Percentiles rank a stretch among this genome's conserved stretches.
Evolutionary conservation across 2,113 vertebrate species (phyloP).

Genomic region (Gallinago paraguaiae): DNA sequence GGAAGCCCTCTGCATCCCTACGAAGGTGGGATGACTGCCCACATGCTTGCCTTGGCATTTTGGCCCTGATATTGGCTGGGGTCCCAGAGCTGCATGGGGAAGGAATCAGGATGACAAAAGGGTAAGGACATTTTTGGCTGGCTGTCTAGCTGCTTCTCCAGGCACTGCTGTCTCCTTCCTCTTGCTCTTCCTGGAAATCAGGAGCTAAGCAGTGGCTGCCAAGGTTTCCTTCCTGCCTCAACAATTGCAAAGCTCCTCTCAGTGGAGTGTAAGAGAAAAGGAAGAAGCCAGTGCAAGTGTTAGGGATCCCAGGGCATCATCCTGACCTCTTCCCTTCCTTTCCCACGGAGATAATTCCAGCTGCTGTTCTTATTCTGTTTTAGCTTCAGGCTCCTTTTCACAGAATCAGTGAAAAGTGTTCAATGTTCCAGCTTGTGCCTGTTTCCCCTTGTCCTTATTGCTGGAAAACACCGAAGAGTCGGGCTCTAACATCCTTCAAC

Average conservation of each 20-base stretch:
- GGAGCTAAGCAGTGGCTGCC: neutral
- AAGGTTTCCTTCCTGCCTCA: neutral
- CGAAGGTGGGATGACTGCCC: neutral
- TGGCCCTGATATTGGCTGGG: neutral
- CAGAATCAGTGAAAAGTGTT: no score
- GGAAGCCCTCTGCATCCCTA: neutral
- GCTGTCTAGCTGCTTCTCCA: neutral
- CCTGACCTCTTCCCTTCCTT: neutral
- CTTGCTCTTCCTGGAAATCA: neutral
- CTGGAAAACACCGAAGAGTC: no score
- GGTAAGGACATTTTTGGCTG: neutral
- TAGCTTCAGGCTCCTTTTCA: neutral
- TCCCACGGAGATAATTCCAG: neutral
- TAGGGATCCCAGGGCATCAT: neutral
- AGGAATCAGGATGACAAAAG: neutral
- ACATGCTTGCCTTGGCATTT: neutral
- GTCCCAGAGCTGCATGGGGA: neutral
- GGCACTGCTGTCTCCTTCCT: neutral
- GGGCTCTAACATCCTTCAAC: no score
- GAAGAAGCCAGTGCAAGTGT: neutral
- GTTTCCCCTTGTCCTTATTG: no score
- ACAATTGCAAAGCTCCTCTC: neutral
- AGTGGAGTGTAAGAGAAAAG: neutral
- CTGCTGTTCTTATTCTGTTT: neutral
- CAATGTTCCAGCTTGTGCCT: no score